Evolutionary conservation across 2,113 vertebrate genomes (phyloP).

Genomic region (Lophius piscatorius): DNA sequence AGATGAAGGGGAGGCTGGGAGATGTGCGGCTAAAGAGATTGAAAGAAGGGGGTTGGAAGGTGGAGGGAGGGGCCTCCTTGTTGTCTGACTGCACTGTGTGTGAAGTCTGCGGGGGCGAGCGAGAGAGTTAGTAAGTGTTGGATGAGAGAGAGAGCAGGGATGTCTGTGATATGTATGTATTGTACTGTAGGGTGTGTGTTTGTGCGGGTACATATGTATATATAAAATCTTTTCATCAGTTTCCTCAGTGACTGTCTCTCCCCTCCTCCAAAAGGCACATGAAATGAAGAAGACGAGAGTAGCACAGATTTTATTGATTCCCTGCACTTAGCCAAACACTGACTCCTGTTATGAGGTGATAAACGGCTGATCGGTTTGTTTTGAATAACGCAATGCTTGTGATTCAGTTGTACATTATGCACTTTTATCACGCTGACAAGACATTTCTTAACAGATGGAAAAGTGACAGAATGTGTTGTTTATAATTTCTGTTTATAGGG

Average conservation of each 20-base stretch:
- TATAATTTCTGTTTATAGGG: no score
- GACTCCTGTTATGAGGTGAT: conserved; percentile 8
- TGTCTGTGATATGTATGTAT: conserved; percentile 58
- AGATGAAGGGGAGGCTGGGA: conserved; percentile 3
- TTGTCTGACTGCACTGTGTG: conserved; percentile 39
- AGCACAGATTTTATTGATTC: not conserved
- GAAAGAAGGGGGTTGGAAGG: conserved; percentile 31
- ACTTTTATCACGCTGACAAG: no score
- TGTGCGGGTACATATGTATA: conserved; percentile 37
- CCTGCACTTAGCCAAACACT: conserved; percentile 7
- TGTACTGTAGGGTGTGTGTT: conserved; percentile 18
- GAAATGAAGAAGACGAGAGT: conserved; percentile 12
- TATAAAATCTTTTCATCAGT: conserved; percentile 72
- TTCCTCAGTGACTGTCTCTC: conserved; percentile 73
- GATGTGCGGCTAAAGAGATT: conserved; percentile 13
- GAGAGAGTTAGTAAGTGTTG: conserved; percentile 29
- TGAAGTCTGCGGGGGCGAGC: conserved; percentile 46
- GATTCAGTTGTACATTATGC: no score
- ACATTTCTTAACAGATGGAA: no score
- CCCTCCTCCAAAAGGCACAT: conserved; percentile 17
- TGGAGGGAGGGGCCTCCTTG: conserved; percentile 1
- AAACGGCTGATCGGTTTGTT: conserved; percentile 3
- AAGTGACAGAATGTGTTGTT: no score
- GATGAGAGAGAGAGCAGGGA: conserved; percentile 25
- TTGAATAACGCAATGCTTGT: not conserved